Percentiles rank a stretch among this genome's conserved stretches.
Evolutionary conservation across 2,888 invertebrate species (phyloP).

Genomic region (Amorpha juglandis): DNA sequence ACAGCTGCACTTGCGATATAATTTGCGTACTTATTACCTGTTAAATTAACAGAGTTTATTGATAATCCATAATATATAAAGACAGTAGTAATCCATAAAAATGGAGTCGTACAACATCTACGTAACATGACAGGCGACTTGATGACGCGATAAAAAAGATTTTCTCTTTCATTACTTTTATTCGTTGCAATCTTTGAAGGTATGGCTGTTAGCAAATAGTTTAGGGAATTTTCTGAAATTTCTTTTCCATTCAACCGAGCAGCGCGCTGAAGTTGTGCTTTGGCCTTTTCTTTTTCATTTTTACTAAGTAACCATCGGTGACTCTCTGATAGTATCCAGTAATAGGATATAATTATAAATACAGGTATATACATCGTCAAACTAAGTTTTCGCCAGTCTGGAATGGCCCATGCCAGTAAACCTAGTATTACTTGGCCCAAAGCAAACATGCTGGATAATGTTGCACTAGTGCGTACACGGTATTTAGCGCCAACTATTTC

Average conservation of each 20-base stretch:
- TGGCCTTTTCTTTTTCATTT: constrained; percentile 85
- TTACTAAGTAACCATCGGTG: constrained; percentile 90
- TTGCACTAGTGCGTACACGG: constrained; percentile 88
- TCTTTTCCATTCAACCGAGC: constrained; percentile 85
- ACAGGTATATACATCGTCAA: constrained; percentile 88
- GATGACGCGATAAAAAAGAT: constrained; percentile 70
- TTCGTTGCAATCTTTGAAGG: constrained; percentile 49
- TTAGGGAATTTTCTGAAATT: constrained; percentile 75
- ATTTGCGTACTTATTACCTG: constrained; percentile 90
- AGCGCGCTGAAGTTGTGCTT: constrained; percentile 83
- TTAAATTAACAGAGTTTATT: constrained; percentile 89
- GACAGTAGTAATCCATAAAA: constrained; percentile 91
- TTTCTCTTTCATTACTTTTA: constrained; percentile 42
- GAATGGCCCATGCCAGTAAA: constrained; percentile 86
- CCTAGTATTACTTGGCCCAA: constrained; percentile 89
- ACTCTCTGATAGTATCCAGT: constrained; percentile 89
- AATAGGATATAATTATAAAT: constrained; percentile 86
- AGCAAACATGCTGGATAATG: constrained; percentile 88
- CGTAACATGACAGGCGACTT: constrained; percentile 82
- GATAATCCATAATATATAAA: constrained; percentile 92
- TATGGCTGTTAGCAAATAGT: constrained; percentile 62
- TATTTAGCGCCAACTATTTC: constrained; percentile 90
- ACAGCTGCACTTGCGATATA: constrained; percentile 87
- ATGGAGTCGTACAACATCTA: constrained; percentile 87
- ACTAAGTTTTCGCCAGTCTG: constrained; percentile 88